Evolutionary conservation across 2,888 invertebrate genomes (phyloP), one percentile per base, ranked within the genome.

Genomic region (Lasius platythorax): DNA sequence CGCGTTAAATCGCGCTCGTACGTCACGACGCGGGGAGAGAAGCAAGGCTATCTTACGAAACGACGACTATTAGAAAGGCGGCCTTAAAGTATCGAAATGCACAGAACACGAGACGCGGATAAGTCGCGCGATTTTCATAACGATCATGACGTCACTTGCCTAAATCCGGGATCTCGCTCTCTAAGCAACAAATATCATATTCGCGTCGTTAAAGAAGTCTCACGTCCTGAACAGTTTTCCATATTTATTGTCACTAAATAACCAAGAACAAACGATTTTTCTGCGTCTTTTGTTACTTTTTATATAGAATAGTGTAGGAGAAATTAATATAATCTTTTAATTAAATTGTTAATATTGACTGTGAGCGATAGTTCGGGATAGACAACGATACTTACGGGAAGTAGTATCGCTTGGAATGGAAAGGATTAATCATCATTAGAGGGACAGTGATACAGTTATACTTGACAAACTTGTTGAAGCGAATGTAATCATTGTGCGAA

Each of bases 11-110:
- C 37, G 66, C 40, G 18, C 23, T 79, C 37, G 37, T 72, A 23
- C 63, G 30, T 58, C 11, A 23, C 61, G 56, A n/a, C 23, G 33
- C 23, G 23, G 58, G 58, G 46, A 68, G 68, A 46, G 58, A 79
- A 66, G 18, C 37, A 74, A 68, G 53, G 56, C 56, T 43, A 40
- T 63, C 56, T 67, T 12, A 37, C 53, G 79, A 79, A 68, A 76
- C 73, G 61, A 82, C 18, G 63, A 58, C 66, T 68, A 73, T 82
- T 82, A 84, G 82, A 82, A 84, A 67, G 82, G 56, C 58, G 37
- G n/a, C 33, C 28, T 23, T 56, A 43, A 81, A 74, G 82, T 82
- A 73, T 84, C 84, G 33, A 72, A 83, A 83, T 81, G 66, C 58
- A 82, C n/a, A 23, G 46, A 82, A 74, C 61, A 82, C 23, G 70